phyloP scores from a whole-genome alignment of 2,797 vertebrate genomes.

The Strix occidentalis region DNA sequence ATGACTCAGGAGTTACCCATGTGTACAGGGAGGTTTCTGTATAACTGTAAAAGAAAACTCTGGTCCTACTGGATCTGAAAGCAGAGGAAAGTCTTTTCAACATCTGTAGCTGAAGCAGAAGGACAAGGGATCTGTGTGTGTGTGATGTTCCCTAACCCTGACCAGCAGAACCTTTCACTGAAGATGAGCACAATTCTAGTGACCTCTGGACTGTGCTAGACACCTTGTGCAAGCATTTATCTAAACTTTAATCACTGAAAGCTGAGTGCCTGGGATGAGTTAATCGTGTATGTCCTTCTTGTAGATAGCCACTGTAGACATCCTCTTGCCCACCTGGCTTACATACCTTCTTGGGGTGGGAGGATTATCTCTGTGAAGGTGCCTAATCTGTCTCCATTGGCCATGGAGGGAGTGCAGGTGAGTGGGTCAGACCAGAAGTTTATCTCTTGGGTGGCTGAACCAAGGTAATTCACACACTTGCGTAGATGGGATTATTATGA shows the following conservation, averaged over 20 bases:
- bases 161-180: not conserved
- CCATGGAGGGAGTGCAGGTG: not conserved
- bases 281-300: not conserved
- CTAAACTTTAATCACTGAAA: not conserved
- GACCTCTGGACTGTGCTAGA: not conserved
- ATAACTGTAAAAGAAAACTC: not conserved
- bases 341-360: not conserved
- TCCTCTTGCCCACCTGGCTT: not conserved
- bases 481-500: not conserved
- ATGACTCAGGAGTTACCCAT: not conserved
- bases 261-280: not conserved
- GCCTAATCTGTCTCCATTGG: not conserved
- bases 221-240: not conserved
- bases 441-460: not conserved
- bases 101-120: not conserved
- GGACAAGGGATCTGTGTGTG: not conserved
- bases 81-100: not conserved
- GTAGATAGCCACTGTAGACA: not conserved
- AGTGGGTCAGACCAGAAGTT: not conserved
- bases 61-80: not conserved
- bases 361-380: not conserved
- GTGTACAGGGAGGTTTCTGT: not conserved
- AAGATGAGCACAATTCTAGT: not conserved
- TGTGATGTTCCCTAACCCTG: not conserved
- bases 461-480: not conserved